Base-by-base conservation (phyloP, 1,140 invertebrate genomes). In the Colletes gigas region DNA sequence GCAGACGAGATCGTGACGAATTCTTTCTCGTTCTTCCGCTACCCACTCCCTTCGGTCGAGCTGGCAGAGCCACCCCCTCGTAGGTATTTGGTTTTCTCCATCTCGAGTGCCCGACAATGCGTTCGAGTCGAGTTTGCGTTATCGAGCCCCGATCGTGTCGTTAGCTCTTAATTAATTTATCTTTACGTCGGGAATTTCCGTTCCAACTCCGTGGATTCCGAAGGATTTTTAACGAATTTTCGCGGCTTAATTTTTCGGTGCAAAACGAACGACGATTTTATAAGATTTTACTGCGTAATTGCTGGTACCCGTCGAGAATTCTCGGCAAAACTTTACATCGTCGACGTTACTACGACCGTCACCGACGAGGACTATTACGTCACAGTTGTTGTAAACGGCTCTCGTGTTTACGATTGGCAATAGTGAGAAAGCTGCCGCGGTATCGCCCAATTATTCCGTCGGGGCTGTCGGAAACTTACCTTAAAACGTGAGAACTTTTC, bases 1-100 rank as follows among this genome's bases (percentile, higher is more conserved):
- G 87, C 86, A 88, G 89, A 91, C 88, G 88, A 90, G 88, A 89
- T 90, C 89, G 85, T 89, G 90, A 89, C 88, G 89, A 90, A 90
- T 89, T 90, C 86, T 90, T 88, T 85, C 85, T 86, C 83, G 76
- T 83, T 83, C 78, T 79, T 81, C 78, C 84, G 83, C 69, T 69
- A 54, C 75, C 78, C 78, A 59, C 54, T 69, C 78, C 77, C 66
- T 63, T 68, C 30, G 21, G 17, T 44, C 47, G 74, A 68, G 68
- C 60, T 65, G 68, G 73, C 78, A 50, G 52, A 17, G 55, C 65
- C 66, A 77, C 67, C 79, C 69, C 70, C 80, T 50, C 70, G 66
- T 47, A 70, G 72, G 84, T 78, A 82, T 79, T 88, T 67, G 69
- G 77, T 85, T 80, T 83, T 73, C 65, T 73, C 74, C 72, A 19